Evolutionary conservation across 2,888 invertebrate genomes (phyloP).

Genomic region (Drosophila antonietae): DNA sequence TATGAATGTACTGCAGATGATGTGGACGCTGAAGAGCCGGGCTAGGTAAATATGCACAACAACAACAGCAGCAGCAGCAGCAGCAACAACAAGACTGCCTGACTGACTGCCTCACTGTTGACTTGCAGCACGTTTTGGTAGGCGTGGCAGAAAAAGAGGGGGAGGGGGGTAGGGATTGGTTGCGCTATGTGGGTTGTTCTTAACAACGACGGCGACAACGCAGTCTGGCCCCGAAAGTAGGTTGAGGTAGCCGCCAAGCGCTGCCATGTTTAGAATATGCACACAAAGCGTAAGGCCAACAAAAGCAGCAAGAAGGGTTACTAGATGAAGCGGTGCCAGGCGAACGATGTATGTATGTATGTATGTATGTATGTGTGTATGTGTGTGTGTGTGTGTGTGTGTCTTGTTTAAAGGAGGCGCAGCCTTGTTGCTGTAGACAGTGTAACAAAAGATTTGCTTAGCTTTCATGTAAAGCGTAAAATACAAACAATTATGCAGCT

Average conservation of each 20-base stretch:
- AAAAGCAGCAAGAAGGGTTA: conserved; percentile 65
- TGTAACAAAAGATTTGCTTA: conserved; percentile 81
- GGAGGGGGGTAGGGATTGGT: conserved; percentile 2
- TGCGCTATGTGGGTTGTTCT: conserved; percentile 47
- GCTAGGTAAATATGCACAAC: conserved; percentile 69
- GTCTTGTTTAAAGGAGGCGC: conserved; percentile 23
- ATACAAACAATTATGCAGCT: conserved; percentile 79
- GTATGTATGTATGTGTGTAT: too few relatives aligned
- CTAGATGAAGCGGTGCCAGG: conserved; percentile 37
- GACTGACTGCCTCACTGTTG: conserved; percentile 65
- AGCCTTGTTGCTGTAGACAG: conserved; percentile 67
- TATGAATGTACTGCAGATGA: conserved; percentile 26
- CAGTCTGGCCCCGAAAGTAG: conserved; percentile 67
- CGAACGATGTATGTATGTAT: too few relatives aligned
- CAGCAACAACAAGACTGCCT: conserved; percentile 49
- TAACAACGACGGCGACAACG: conserved; percentile 56
- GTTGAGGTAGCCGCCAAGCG: conserved; percentile 73
- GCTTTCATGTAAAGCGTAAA: conserved; percentile 81
- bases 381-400: neutral
- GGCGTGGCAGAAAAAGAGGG: neutral
- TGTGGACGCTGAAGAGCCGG: conserved; percentile 45
- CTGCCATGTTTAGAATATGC: conserved; percentile 79
- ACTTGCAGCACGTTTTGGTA: conserved; percentile 47
- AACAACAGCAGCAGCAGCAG: conserved; percentile 37
- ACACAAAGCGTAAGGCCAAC: conserved; percentile 77